Evolutionary conservation across 2,888 invertebrate genomes (phyloP), one percentile per base, ranked within the genome.

Genomic region (Timandra comae): DNA sequence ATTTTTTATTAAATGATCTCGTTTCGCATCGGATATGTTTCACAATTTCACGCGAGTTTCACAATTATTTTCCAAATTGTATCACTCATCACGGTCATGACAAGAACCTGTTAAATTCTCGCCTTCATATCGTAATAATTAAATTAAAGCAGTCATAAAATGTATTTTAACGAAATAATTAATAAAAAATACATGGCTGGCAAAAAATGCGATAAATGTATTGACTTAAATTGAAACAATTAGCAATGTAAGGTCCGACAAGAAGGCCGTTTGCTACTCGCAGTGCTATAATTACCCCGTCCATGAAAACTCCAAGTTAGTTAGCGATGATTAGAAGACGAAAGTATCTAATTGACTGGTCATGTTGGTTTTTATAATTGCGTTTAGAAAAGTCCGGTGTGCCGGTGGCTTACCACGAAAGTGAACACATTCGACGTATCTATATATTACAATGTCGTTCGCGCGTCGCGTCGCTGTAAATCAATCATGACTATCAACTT

Each of bases 311-410:
- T 37, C 35, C 44, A 29, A 33, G 33, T 39, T 43, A 37, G 33
- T 43, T 38, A 46, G 41, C 44, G 33, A 48, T 52, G 49, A 58
- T 57, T 54, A 58, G 41, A 60, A 49, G 52, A 63, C 45, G 64
- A 69, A 63, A 66, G 66, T 58, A 52, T 57, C 48, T 63, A 60
- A 65, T 63, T 59, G 55, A 61, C 58, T 45, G 19, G 56, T 49
- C 39, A 7, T 22, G 47, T 41, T 35, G 27, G 56, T 57, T 63
- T 61, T 63, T 61, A 59, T 57, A 61, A 49, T 66, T 57, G 41
- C 49, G 21, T 49, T 57, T 45, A 58, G 56, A 30, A 38, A 45
- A 34, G 38, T 26, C 37, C 10, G 27, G 22, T 16, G 20, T 11
- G 22, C 34, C 22, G 13, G 38, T 37, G 24, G 42, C 38, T n/a